Evolutionary conservation across 2,797 vertebrate genomes (phyloP), one percentile per base, ranked within the genome.

Genomic region (Sebastes ruberrimus): DNA sequence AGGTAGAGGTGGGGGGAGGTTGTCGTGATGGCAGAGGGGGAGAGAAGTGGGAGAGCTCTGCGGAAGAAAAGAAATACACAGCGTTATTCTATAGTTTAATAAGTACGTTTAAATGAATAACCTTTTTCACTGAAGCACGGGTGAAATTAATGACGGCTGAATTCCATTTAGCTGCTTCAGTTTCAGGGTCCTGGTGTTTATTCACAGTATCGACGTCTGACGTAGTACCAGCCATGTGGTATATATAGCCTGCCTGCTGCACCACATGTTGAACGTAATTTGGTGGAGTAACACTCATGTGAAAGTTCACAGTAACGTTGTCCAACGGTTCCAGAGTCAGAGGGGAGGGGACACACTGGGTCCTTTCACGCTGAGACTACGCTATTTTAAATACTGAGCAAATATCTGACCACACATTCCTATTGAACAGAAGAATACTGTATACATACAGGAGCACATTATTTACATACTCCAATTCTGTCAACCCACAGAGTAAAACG

Each of bases 1-100:
- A 56, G 38, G 16, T 56, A 8, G 20, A 42, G 69, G 38, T 10
- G 30, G 57, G 32, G 22, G 63, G 57, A 35, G 22, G 63, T 4
- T 38, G 30, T 61, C 1, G 52, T 20, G 71, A 49, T 22, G 69
- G 61, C 59, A 71, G 42, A 78, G 30, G 59, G 65, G 81, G 33
- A 61, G 83, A 76, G 87, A 74, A 1, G 61, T 10, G 6, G 71
- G 65, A 83, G 59, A 75, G 62, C 70, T 85, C 89, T 94, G 89
- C 27, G 71, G 71, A 81, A 60, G 67, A 81, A 59, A 66, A 82
- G 7, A 71, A 76, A 10, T n/a, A 67, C 18, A 77, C 5, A 18
- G n/a, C 1, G 49, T 68, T 56, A 52, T 32, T 27, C 30, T 46
- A 49, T n/a, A 46, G 60, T 27, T 59, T 25, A 13, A 65, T 16